These are phyloP conservation scores for Lasioglossum marginatum DNA, from an alignment of 2,888 invertebrate genomes.

Conservation along the genomic window DNA sequence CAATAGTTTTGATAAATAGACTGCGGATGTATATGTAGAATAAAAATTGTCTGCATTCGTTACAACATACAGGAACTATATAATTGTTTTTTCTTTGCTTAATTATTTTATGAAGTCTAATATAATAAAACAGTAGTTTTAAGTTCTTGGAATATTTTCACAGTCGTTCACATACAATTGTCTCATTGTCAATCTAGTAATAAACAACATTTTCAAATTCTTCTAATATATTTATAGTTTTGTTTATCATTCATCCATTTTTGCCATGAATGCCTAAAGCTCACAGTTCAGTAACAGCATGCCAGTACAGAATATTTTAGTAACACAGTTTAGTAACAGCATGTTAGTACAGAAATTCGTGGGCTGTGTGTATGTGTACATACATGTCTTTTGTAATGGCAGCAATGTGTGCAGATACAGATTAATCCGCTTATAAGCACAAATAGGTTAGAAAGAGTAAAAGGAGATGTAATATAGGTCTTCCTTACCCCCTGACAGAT, in stretches of 20 bases:
- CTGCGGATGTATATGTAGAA: no score
- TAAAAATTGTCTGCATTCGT: no score
- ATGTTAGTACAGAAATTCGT: neutral
- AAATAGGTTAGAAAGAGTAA: slow-evolving; percentile 35
- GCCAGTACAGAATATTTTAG: neutral
- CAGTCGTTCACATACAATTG: no score
- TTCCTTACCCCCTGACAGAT: slow-evolving; percentile 31
- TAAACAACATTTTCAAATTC: no score
- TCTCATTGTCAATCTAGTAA: no score
- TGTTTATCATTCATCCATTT: neutral
- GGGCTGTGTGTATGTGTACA: neutral
- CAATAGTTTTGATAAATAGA: no score
- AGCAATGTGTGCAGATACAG: neutral
- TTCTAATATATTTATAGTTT: no score
- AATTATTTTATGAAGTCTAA: no score
- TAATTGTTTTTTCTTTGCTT: no score
- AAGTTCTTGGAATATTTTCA: no score
- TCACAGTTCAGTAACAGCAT: neutral
- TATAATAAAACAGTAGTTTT: no score
- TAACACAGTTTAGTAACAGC: neutral
- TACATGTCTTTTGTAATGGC: neutral
- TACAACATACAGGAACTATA: no score
- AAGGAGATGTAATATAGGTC: slow-evolving; percentile 27
- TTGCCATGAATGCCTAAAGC: neutral
- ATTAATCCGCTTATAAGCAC: slow-evolving; percentile 35